Conservation (phyloP, 2,113 vertebrate species). For the Scomber japonicus region DNA sequence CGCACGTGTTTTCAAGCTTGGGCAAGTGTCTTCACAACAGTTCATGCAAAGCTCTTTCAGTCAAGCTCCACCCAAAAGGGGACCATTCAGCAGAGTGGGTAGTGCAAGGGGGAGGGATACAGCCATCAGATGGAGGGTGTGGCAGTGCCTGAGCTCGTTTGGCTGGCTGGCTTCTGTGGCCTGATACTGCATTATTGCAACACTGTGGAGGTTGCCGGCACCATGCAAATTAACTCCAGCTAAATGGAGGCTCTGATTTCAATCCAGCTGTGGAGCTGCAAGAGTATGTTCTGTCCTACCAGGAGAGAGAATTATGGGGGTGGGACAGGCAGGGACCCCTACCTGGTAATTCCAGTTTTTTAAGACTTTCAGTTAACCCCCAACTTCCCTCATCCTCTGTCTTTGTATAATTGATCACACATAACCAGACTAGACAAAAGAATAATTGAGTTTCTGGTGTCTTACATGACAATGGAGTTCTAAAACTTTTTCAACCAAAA, state of each 20-base stretch:
- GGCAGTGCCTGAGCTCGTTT: conserved; percentile 17
- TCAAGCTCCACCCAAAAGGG: conserved; percentile 39
- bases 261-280: conserved; percentile 11
- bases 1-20: conserved; percentile 5
- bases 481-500: not conserved
- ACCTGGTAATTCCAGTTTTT: conserved; percentile 55
- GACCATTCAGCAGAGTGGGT: conserved; percentile 1
- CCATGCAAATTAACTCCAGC: not conserved
- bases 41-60: not conserved
- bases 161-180: conserved; percentile 58
- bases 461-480: not conserved
- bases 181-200: conserved; percentile 63
- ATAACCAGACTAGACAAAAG: not conserved
- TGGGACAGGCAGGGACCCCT: not conserved
- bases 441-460: not conserved
- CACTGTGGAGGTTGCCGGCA: conserved; percentile 26
- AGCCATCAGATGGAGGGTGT: conserved; percentile 41
- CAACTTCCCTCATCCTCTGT: not conserved
- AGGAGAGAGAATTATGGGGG: not conserved
- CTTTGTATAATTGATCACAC: not conserved
- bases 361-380: not conserved
- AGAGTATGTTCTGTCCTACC: not conserved
- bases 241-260: conserved; percentile 3
- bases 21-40: not conserved
- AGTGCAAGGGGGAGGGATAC: conserved; percentile 31